Percentiles rank a stretch among this genome's conserved stretches.
Evolutionary conservation across 2,113 vertebrate genomes (phyloP).

Genomic region (Onychorhynchus coronatus): DNA sequence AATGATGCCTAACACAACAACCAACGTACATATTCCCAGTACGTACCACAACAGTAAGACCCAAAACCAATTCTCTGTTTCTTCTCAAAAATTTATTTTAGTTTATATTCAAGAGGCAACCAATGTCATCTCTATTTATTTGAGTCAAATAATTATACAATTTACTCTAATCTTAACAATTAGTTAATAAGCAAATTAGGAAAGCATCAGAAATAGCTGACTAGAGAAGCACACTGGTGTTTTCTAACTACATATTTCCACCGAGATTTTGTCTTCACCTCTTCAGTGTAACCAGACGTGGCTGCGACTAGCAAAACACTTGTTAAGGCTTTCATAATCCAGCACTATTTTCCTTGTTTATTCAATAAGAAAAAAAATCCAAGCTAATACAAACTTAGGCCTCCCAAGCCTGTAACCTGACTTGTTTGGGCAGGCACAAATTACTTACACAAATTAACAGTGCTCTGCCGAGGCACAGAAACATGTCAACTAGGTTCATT

Average conservation of each 20-base stretch:
- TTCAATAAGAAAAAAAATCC: neutral
- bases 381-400: neutral
- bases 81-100: neutral
- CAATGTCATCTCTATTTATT: neutral
- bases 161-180: neutral
- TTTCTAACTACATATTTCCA: neutral
- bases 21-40: neutral
- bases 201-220: neutral
- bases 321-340: neutral
- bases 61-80: neutral
- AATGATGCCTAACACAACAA: neutral
- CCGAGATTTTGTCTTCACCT: neutral
- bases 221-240: neutral
- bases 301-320: neutral
- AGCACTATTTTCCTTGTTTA: neutral
- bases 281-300: neutral
- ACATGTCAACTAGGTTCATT: neutral
- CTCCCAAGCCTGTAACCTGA: neutral
- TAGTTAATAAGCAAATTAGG: neutral
- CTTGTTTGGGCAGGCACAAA: neutral
- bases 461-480: neutral
- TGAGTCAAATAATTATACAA: neutral
- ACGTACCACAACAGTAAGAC: neutral
- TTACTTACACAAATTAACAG: neutral
- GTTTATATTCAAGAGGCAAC: neutral